Conservation (phyloP, 2,888 invertebrate genomes). For the Thalpophila matura region DNA sequence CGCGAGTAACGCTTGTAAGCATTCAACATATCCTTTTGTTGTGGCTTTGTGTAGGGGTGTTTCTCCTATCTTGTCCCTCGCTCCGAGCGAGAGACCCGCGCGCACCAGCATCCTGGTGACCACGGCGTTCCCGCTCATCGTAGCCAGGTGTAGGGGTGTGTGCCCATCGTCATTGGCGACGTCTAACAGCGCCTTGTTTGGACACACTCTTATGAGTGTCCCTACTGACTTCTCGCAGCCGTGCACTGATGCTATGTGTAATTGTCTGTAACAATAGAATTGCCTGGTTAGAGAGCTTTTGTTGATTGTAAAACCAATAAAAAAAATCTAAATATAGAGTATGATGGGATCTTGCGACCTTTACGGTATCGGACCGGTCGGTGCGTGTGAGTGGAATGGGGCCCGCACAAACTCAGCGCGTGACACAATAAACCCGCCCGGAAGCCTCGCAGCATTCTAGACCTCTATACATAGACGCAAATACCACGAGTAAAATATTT, state of each 20-base stretch:
- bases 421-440: slow-evolving; percentile 28
- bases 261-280: slow-evolving; percentile 91
- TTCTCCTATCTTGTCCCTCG: slow-evolving; percentile 94
- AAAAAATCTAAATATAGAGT: slow-evolving; percentile 26
- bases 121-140: slow-evolving; percentile 93
- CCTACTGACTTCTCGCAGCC: slow-evolving; percentile 93
- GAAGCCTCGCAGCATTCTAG: slow-evolving; percentile 26
- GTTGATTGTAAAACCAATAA: not conserved
- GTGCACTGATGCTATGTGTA: slow-evolving; percentile 96
- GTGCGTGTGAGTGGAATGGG: slow-evolving; percentile 15
- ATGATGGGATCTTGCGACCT: slow-evolving; percentile 37
- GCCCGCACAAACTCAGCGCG: slow-evolving; percentile 21
- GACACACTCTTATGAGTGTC: slow-evolving; percentile 94
- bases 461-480: slow-evolving; percentile 14
- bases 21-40: slow-evolving; percentile 92
- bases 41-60: slow-evolving; percentile 97
- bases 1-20: slow-evolving; percentile 93
- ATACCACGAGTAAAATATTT: slow-evolving; percentile 12
- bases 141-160: slow-evolving; percentile 96
- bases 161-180: slow-evolving; percentile 95
- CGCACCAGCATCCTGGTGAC: slow-evolving; percentile 94
- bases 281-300: slow-evolving; percentile 12
- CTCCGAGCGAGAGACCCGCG: slow-evolving; percentile 93
- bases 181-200: slow-evolving; percentile 94
- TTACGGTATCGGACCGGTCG: slow-evolving; percentile 37